Evolutionary conservation across 2,888 invertebrate genomes (phyloP), one percentile per base, ranked within the genome.

Genomic region (Cheilosia vernalis): DNA sequence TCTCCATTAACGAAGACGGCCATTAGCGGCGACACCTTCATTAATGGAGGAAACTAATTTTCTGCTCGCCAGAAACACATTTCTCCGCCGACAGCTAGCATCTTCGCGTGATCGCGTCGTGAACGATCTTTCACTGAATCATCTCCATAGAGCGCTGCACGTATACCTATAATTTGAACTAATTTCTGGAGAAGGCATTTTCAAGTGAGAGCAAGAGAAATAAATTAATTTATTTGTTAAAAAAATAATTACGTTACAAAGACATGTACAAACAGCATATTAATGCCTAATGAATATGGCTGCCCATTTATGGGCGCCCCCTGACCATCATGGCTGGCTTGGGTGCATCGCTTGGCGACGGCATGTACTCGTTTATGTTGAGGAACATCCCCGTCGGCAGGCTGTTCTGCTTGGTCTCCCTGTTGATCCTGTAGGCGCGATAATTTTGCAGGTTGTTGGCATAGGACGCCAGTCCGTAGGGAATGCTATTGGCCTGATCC

Each of bases 301-400:
- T 17, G 15, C 19, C 53, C 21, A 0, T 44, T 61, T 85, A 85
- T 56, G 81, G 85, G 37, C 85, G 70, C 4, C 85, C 85, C 56
- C 66, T 70, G 63, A 53, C 27, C 40, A 37, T 37, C 30, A 21
- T 89, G 17, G 87, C 15, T 2, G 86, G 87, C 1, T 88, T 89
- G n/a, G 87, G 87, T 6, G 78, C 70, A 58, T 88, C 89, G 21
- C 88, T 88, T 2, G 87, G 81, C 0, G 85, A 76, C 1, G 92
- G 92, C 72, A 92, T 69, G 81, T 91, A 92, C 80, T 92, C 92
- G 70, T 92, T 89, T 5, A 91, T 88, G 83, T 92, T 92, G 3
- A 92, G 88, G 21, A 86, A 89, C 33, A 92, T 83, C 33, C 83
- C 87, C 0, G 87, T 47, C 17, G 89, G 87, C 4, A 87, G 84